Evolutionary conservation across 2,797 vertebrate species (phyloP).

Genomic region (Rousettus madagascariensis): DNA sequence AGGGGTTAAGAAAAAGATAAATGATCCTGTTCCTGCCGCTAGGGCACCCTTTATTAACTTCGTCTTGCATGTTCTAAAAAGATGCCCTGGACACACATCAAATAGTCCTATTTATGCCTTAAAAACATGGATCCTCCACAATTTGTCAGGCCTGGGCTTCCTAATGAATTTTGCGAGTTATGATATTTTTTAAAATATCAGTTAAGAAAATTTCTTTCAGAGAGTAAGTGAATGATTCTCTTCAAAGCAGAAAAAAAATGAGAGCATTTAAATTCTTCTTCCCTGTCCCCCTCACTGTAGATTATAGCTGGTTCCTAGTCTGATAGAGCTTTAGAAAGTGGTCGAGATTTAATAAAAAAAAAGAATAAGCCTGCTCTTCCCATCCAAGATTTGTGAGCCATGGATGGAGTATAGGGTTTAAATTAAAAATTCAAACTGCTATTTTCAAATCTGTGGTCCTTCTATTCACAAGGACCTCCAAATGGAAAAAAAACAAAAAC

Average conservation of each 20-base stretch:
- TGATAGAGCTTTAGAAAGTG: background rate
- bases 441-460: background rate
- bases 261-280: background rate
- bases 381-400: background rate
- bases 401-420: background rate
- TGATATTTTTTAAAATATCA: background rate
- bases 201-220: background rate
- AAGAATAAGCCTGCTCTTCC: background rate
- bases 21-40: background rate
- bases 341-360: background rate
- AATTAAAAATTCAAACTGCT: background rate
- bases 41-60: background rate
- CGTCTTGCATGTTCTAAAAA: background rate
- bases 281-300: background rate
- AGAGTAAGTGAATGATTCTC: background rate
- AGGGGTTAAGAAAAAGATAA: background rate
- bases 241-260: background rate
- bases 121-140: background rate
- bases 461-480: background rate
- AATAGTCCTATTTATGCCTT: background rate
- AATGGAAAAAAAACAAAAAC: background rate
- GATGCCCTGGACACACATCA: background rate
- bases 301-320: background rate
- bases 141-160: background rate
- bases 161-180: background rate